These are phyloP conservation scores for Leptinotarsa defecta DNA, from an alignment of 1,140 invertebrate species.

Conservation along the genomic window DNA sequence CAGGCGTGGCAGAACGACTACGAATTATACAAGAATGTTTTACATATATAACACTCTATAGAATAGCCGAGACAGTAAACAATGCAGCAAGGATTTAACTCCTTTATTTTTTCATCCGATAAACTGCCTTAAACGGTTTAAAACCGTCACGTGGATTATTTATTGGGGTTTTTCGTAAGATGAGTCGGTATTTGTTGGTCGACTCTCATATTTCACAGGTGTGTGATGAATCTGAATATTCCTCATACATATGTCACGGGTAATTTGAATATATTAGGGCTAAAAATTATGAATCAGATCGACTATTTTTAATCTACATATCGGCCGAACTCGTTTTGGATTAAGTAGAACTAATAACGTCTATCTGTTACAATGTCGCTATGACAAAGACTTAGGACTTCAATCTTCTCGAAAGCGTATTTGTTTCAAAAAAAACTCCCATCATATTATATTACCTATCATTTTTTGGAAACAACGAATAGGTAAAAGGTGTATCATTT, in stretches of 20 bases:
- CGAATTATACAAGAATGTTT: background rate
- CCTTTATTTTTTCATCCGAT: background rate
- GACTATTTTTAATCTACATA: no score
- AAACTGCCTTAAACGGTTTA: background rate
- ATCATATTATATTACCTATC: no score
- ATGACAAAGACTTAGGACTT: no score
- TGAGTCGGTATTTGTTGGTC: background rate
- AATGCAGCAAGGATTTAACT: background rate
- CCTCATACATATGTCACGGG: background rate
- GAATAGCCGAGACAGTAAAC: background rate
- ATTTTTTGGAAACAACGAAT: no score
- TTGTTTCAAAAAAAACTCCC: no score
- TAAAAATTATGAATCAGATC: background rate
- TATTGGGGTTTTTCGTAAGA: background rate
- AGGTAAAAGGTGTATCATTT: no score
- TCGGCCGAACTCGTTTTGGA: no score
- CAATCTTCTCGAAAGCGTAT: no score
- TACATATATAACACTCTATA: slow-evolving; percentile 4
- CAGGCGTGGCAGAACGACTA: background rate
- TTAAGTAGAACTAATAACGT: no score
- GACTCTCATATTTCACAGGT: background rate
- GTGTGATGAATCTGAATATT: background rate
- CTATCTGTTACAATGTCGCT: no score
- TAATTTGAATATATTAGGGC: slow-evolving; percentile 5
- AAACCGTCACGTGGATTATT: background rate